Evolutionary conservation across 2,888 invertebrate genomes (phyloP), one percentile per base, ranked within the genome.

Genomic region (Endotricha flammealis): DNA sequence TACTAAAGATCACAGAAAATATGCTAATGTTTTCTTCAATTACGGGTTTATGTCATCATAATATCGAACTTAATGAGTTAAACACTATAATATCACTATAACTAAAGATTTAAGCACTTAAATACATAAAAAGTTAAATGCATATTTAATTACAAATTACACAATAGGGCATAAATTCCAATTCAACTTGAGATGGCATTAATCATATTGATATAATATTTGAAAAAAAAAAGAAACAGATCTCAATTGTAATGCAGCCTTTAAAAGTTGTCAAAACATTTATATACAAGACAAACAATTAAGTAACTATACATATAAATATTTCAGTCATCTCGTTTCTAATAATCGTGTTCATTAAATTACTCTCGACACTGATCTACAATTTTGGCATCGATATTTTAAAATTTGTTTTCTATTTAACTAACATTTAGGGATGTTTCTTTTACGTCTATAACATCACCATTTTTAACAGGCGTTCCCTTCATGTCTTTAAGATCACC

Each of bases 361-460:
- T 16, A 16, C 14, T 32, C 24, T 14, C 11, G 11, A 16, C 11
- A 27, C 25, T 32, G 17, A 4, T 12, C 12, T 16, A 3, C 12
- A 7, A 16, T 16, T 32, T 25, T 25, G 25, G 16, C 16, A 13
- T 25, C 13, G 16, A 14, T 13, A 25, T 16, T 16, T 25, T 5
- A 10, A 25, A 25, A 1, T 7, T 12, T 16, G 12, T 22, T 35
- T 38, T 38, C 29, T 17, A 36, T 42, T 52, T 62, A 69, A 42
- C 57, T 55, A 32, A 72, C 72, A 43, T 57, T 80, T 22, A 77
- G 46, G n/a, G 77, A 60, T 14, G 72, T 78, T 55, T 81, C 80
- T 50, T 78, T 81, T 5, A 57, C 38, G 32, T 76, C 74, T 60
- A 72, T 79, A 11, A 45, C 36, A 22, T 62, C 64, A 25, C 51